Conservation (phyloP, 2,888 invertebrate genomes). For the Volucella zonaria region DNA sequence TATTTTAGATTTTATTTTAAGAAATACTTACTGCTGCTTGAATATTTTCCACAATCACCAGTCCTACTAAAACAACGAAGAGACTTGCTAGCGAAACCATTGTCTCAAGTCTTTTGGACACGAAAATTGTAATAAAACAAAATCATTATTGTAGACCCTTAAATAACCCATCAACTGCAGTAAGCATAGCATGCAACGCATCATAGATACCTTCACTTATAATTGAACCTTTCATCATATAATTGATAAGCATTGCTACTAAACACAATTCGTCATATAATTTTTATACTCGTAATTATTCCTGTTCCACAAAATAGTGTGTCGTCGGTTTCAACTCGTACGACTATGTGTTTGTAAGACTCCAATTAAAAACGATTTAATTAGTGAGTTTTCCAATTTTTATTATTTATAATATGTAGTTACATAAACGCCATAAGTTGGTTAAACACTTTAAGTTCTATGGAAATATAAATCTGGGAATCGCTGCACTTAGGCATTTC, state of each 20-base stretch:
- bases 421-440: not conserved
- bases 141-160: constrained; percentile 9
- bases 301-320: too few species aligned
- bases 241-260: constrained; percentile 3
- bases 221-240: constrained; percentile 40
- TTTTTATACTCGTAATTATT: not conserved
- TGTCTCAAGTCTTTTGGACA: not conserved
- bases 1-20: not conserved
- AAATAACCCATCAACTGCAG: constrained; percentile 9
- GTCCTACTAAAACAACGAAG: not conserved
- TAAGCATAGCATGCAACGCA: constrained; percentile 36
- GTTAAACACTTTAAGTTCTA: constrained; percentile 12
- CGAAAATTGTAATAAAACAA: not conserved
- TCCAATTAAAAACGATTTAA: constrained; percentile 10
- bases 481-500: constrained; percentile 77
- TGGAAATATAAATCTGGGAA: constrained; percentile 79
- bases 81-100: not conserved
- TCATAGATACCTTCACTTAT: constrained; percentile 20
- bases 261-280: constrained; percentile 6
- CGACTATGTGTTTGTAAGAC: not conserved
- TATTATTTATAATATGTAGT: not conserved
- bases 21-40: constrained; percentile 22
- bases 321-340: not conserved
- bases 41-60: not conserved
- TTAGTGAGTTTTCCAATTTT: constrained; percentile 14